phyloP scores from a whole-genome alignment of 2,113 vertebrate species.

The Ceyx margarethae region DNA sequence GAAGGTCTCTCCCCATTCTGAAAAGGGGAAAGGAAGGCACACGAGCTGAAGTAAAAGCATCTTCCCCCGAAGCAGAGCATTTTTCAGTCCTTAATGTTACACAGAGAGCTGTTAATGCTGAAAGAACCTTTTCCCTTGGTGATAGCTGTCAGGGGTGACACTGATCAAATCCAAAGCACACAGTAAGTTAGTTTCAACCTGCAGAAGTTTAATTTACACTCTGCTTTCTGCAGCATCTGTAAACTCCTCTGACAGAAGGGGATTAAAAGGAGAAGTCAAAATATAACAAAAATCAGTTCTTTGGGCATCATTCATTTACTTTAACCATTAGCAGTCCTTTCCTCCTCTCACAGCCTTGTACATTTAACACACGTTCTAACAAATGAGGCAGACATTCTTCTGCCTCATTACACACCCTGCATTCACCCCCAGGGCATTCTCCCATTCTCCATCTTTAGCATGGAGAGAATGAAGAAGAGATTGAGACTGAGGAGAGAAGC shows the following conservation, averaged over 20 bases:
- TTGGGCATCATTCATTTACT: background rate
- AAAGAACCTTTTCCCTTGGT: background rate
- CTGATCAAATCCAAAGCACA: background rate
- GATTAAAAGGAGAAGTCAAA: background rate
- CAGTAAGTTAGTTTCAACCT: background rate
- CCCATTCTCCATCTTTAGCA: constrained; percentile 21
- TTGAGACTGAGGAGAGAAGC: background rate
- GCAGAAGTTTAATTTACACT: background rate
- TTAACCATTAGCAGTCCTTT: background rate
- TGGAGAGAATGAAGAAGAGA: too few species aligned
- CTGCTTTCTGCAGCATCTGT: background rate
- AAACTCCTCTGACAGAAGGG: background rate
- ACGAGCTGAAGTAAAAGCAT: background rate
- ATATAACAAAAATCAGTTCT: background rate
- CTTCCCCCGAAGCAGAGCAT: background rate
- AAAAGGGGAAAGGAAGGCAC: background rate
- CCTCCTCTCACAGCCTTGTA: background rate
- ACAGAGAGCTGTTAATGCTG: background rate
- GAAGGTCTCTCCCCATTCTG: background rate
- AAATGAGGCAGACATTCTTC: constrained; percentile 55
- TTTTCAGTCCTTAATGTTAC: background rate
- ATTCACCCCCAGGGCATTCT: constrained; percentile 30
- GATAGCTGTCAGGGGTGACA: background rate
- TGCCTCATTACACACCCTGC: constrained; percentile 37
- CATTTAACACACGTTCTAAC: constrained; percentile 27